Base-by-base conservation (phyloP, 1,140 invertebrate genomes). In the Drosophila baimaii region DNA sequence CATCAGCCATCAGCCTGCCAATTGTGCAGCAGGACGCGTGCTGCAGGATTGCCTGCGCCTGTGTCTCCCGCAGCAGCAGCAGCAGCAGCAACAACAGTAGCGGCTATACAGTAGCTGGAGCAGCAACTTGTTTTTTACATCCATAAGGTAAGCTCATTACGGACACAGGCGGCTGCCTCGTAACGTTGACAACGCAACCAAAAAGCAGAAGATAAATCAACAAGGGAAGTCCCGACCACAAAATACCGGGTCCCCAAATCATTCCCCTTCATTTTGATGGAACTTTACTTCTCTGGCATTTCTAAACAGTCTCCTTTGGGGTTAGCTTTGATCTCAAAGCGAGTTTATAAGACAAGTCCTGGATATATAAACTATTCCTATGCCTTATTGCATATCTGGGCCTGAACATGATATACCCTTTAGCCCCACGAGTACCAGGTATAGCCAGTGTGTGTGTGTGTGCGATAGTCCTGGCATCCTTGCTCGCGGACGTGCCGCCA, bases 101-200 rank as follows among this genome's bases (percentile, higher is more conserved):
- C 37, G 64, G 9, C 64, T 68, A 41, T 31, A 39, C 43, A 73
- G 37, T 44, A 69, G 13, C 69, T 51, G 37, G 46, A 72, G 52
- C 47, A 71, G 17, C 64, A 61, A 63, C 71, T 79, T 55, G 63
- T 68, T 78, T 78, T 81, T 65, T 81, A 79, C 82, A 79, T 88
- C 71, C 63, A 79, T 79, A 88, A 86, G 83, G 83, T 86, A 86
- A 86, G 83, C 83, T 86, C 83, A 88, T 86, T 86, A 86, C 79
- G 76, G 59, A 37, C 61, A 71, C 71, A 70, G 83, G 39, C 80
- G 83, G 39, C 80, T 62, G 65, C 63, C 21, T 57, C 37, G 65
- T 49, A 49, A 78, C 81, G 79, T 62, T 79, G 82, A 72, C 83
- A 86, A 68, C 69, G 52, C 69, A 61, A 21, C 72, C 52, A 23